These are phyloP conservation scores for Solenodon paradoxus DNA, from an alignment of 2,113 vertebrate genomes.

Conservation along the genomic window DNA sequence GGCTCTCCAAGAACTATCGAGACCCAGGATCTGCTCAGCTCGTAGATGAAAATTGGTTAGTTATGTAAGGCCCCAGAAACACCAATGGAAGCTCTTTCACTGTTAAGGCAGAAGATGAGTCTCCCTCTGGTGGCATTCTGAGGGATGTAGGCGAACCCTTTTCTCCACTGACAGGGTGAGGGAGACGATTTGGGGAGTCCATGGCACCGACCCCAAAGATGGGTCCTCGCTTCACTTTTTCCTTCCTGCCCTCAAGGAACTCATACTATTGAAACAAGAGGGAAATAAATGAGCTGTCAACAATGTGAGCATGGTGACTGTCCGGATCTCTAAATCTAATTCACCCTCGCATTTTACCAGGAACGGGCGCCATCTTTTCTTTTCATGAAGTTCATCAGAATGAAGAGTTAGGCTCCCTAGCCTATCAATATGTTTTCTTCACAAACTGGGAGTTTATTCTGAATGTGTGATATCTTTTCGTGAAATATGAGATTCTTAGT, in stretches of 20 bases:
- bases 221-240: neutral
- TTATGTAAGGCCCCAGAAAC: neutral
- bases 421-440: neutral
- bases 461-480: neutral
- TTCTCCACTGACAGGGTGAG: neutral
- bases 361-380: neutral
- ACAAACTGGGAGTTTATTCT: neutral
- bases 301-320: neutral
- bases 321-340: neutral
- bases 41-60: neutral
- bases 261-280: neutral
- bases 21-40: neutral
- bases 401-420: neutral
- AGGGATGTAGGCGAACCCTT: neutral
- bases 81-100: neutral
- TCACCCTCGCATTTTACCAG: neutral
- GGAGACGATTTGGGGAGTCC: fast-evolving
- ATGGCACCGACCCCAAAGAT: neutral
- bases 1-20: neutral
- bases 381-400: neutral
- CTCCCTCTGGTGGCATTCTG: neutral
- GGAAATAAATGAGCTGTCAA: neutral
- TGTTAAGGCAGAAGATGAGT: neutral
- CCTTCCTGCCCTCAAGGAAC: neutral
- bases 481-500: neutral